Evolutionary conservation across 2,797 vertebrate genomes (phyloP), one percentile per base, ranked within the genome.

Genomic region (Lagodon rhomboides): DNA sequence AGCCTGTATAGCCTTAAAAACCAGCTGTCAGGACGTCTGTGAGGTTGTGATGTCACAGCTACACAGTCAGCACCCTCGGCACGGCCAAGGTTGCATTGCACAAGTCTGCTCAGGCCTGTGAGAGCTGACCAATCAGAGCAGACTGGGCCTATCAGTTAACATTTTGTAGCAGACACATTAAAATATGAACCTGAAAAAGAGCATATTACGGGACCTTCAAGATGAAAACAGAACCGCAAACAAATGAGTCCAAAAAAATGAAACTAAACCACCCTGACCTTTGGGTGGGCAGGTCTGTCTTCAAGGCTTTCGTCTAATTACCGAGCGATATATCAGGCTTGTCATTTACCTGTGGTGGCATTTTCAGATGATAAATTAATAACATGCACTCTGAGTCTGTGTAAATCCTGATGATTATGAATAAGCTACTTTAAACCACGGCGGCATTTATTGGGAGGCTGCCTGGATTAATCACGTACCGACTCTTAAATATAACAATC

Each of bases 311-410:
- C 34, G 62, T 73, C 68, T 64, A 58, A 59, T 61, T 76, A 66
- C 75, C 47, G 27, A 69, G 46, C 49, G 38, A 70, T n/a, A 27
- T 4, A 3, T 69, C 64, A 64, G 47, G 18, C 61, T 77, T 59
- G 60, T 80, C 62, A 67, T 76, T 73, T 78, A 59, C 43, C 60
- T 10, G 22, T 30, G 1, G 3, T 76, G 63, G 20, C 74, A 61
- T 87, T 89, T 88, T 56, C 53, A 83, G 53, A 68, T 38, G 46
- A 68, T 41, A 23, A 54, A 69, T 80, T 53, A 73, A 79, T 67
- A 61, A 1, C 3, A 4, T 51, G 3, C 59, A 38, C 10, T 67
- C 9, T 10, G 25, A 53, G 22, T 56, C 44, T 55, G 46, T 3
- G 10, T 16, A 10, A 5, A 70, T 46, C 30, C 41, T 30, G 34